phyloP scores from a whole-genome alignment of 2,888 invertebrate genomes.

The Ophion costatus region DNA sequence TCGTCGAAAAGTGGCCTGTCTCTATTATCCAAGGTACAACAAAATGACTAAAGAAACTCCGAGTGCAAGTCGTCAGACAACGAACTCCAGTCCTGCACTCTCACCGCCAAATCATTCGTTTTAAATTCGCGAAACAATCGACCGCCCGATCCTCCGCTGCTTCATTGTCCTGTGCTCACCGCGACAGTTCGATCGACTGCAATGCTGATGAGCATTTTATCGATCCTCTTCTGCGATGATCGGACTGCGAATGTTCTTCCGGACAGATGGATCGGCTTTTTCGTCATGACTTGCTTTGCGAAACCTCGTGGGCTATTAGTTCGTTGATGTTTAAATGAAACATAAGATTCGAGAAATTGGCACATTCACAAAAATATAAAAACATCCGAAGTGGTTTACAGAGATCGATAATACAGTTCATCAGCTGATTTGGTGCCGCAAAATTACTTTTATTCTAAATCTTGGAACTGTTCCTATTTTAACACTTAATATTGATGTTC shows the following conservation, averaged over 20 bases:
- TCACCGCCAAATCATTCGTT: slow-evolving; percentile 79
- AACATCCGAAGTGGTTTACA: no score
- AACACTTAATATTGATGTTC: no score
- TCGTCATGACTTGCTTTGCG: not conserved
- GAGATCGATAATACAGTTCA: no score
- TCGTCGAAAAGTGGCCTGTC: no score
- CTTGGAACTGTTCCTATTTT: no score
- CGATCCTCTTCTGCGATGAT: slow-evolving; percentile 73
- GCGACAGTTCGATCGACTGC: slow-evolving; percentile 73
- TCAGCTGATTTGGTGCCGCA: no score
- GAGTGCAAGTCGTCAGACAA: not conserved
- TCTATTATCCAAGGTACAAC: no score
- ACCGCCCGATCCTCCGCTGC: slow-evolving; percentile 72
- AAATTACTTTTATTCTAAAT: no score
- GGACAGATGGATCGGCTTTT: slow-evolving; percentile 39
- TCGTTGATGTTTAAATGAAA: no score
- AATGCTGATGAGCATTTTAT: slow-evolving; percentile 78
- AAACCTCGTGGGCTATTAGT: no score
- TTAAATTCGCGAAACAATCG: slow-evolving; percentile 67
- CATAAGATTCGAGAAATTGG: no score
- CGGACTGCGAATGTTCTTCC: slow-evolving; percentile 70
- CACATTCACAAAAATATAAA: no score
- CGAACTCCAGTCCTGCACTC: slow-evolving; percentile 69
- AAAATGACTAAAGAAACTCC: not conserved
- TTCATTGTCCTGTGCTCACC: slow-evolving; percentile 48